Conservation (phyloP, 2,888 invertebrate genomes). For the Aleiodes testaceus region DNA sequence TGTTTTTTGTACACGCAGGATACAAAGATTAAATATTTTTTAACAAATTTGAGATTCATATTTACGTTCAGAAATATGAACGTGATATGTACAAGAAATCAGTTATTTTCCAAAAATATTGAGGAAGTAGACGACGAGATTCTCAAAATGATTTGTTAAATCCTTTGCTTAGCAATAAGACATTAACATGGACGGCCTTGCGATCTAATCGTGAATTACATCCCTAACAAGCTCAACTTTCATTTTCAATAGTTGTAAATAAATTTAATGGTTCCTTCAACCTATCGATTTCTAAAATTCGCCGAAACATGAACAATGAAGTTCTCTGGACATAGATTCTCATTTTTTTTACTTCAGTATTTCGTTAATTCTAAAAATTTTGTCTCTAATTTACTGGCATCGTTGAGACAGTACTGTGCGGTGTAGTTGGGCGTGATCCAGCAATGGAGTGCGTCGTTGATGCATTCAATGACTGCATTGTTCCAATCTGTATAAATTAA, state of each 20-base stretch:
- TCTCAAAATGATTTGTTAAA: slow-evolving; percentile 16
- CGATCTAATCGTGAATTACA: slow-evolving; percentile 19
- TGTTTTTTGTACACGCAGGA: slow-evolving; percentile 34
- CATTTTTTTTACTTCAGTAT: background rate
- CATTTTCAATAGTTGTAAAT: slow-evolving; percentile 5
- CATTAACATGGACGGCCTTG: slow-evolving; percentile 33
- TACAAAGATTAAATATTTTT: slow-evolving; percentile 15
- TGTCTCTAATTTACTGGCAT: slow-evolving; percentile 79
- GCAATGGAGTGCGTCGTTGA: slow-evolving; percentile 90
- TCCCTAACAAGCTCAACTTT: slow-evolving; percentile 13
- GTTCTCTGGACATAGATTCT: slow-evolving; percentile 7
- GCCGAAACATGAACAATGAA: slow-evolving; percentile 18
- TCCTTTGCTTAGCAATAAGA: slow-evolving; percentile 2
- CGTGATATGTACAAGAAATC: slow-evolving; percentile 19
- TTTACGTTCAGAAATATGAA: slow-evolving; percentile 13
- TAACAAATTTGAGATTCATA: background rate
- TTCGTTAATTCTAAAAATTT: background rate
- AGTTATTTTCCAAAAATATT: slow-evolving; percentile 16
- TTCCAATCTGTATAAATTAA: slow-evolving; percentile 83
- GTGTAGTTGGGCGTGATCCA: slow-evolving; percentile 91
- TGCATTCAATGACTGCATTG: slow-evolving; percentile 88
- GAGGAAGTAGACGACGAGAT: slow-evolving; percentile 7
- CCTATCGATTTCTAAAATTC: slow-evolving; percentile 6
- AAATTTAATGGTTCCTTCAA: background rate
- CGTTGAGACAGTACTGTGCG: slow-evolving; percentile 92